phyloP scores from a whole-genome alignment of 2,797 vertebrate genomes.

The Alauda arvensis region DNA sequence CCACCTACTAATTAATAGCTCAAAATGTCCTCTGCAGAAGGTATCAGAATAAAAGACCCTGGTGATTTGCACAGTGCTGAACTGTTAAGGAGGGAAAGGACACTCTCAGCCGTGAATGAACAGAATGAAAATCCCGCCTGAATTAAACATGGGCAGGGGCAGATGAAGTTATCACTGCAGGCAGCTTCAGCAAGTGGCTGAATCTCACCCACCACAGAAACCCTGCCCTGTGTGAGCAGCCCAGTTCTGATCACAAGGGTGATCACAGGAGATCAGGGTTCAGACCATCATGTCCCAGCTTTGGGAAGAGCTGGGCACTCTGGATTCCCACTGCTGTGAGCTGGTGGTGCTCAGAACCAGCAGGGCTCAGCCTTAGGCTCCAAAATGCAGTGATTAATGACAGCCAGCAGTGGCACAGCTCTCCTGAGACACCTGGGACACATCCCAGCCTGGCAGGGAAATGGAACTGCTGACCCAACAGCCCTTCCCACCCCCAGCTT shows the following conservation, averaged over 20 bases:
- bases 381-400: neutral
- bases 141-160: neutral
- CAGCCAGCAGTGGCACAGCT: neutral
- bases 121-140: neutral
- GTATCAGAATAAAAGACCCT: neutral
- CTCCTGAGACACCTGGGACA: neutral
- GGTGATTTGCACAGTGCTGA: neutral
- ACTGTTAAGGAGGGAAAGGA: neutral
- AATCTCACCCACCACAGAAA: neutral
- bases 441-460: constrained; percentile 18
- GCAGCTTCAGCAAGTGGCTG: neutral
- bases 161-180: neutral
- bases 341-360: neutral
- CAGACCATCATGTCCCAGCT: neutral
- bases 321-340: neutral
- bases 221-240: neutral
- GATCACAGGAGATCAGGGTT: neutral
- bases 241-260: neutral
- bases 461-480: neutral
- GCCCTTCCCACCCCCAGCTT: neutral
- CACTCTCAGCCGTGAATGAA: neutral
- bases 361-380: neutral
- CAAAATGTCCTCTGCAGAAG: neutral
- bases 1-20: neutral
- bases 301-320: neutral